Evolutionary conservation across 2,113 vertebrate species (phyloP).

Genomic region (Phyllopteryx taeniolatus): DNA sequence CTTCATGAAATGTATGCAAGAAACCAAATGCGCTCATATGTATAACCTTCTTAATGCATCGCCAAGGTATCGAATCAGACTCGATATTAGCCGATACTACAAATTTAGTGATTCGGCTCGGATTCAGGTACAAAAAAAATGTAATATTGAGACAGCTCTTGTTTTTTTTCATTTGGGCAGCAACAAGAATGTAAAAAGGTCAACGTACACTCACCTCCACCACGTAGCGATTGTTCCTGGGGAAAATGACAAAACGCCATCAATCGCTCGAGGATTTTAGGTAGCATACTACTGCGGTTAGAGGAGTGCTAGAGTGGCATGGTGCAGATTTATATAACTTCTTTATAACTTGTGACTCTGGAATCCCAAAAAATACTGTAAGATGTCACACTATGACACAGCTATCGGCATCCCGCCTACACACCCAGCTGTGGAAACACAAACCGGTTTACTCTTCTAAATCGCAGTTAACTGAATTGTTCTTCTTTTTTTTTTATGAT

Average conservation of each 20-base stretch:
- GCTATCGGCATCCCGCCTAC: neutral
- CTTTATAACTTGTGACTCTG: neutral
- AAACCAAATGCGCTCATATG: too few species aligned
- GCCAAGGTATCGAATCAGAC: too few species aligned
- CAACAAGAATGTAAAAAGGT: too few species aligned
- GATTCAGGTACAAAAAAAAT: too few species aligned
- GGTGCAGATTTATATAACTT: neutral
- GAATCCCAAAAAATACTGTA: neutral
- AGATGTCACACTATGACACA: neutral
- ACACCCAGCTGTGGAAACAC: conserved; percentile 7
- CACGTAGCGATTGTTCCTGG: too few species aligned
- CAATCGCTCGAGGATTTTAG: neutral
- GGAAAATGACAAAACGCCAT: neutral
- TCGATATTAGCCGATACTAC: too few species aligned
- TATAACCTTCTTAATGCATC: too few species aligned
- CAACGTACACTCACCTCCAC: too few species aligned
- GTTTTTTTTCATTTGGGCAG: too few species aligned
- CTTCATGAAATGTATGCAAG: too few species aligned
- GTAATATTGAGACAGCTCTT: too few species aligned
- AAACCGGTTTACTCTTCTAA: neutral
- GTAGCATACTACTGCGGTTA: neutral
- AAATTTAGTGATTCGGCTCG: too few species aligned
- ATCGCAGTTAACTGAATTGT: neutral
- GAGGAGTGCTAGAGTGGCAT: neutral
- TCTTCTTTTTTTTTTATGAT: neutral